Base-by-base conservation (phyloP, 1,140 invertebrate species). In the Solen grandis region DNA sequence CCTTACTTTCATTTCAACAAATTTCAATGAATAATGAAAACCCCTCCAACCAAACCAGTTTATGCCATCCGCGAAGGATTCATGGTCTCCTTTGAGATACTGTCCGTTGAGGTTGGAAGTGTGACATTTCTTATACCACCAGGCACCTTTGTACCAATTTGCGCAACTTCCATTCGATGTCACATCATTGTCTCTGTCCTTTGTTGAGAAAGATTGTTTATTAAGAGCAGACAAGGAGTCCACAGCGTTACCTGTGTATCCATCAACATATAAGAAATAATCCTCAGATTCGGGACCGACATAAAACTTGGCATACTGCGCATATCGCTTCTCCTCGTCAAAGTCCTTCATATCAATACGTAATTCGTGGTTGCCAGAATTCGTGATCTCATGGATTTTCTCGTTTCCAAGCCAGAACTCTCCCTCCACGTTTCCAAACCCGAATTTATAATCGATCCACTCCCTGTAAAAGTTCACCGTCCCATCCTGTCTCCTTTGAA, bases 171-270 rank as follows among this genome's bases (percentile, higher is more conserved):
- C 0, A 5, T 2, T 38, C 2, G 4, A 10, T 33, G n/a, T 10
- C 27, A 35, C 5, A 27, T 75, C 73, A 50, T 75, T 75, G 57
- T 75, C 73, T 41, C 31, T 63, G 73, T 75, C 73, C 3, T 50
- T 33, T 19, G 73, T 75, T 1, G 73, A 19, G 31, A 75, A 75
- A 14, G 2, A 16, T 41, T 46, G 62, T 5, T 29, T 46, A 62
- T 75, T 63, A 1, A 63, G 73, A 41, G 0, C 5, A 22, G 5
- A 5, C 33, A 75, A n/a, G 0, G 38, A 31, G 35, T 65, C 54
- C n/a, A n/a, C 41, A 3, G 38, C 36, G 29, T 22, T n/a, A 5
- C 73, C 73, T 13, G 35, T 16, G 36, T 75, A 75, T 35, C 69
- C 69, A 36, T 5, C 27, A 10, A 59, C 33, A 16, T 1, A 1